A percentile compares a stretch with the other conserved stretches of the same genome.
These are phyloP conservation scores for Myrmophylax atrothorax DNA, from an alignment of 2,113 vertebrate species.

Conservation along the genomic window DNA sequence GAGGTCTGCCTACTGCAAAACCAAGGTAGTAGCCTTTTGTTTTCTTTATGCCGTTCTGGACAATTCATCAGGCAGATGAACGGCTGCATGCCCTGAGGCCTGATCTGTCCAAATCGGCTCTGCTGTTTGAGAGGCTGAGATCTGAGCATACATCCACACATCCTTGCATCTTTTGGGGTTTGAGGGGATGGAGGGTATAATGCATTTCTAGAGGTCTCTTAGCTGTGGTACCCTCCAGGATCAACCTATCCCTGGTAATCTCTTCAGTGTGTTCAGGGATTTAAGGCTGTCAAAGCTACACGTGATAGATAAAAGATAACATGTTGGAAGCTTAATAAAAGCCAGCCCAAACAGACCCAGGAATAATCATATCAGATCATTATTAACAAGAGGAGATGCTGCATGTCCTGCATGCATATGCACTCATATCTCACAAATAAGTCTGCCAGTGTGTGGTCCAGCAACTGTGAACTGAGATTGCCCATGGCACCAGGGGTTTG, in stretches of 20 bases:
- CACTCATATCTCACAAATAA: neutral
- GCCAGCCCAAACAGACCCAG: neutral
- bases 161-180: rapidly evolving
- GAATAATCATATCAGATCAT: neutral
- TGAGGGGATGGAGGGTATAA: neutral
- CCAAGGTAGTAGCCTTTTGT: neutral
- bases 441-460: rapidly evolving
- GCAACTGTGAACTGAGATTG: neutral
- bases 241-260: neutral
- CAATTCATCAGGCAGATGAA: neutral
- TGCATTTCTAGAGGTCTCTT: neutral
- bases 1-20: neutral
- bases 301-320: neutral
- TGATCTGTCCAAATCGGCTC: neutral
- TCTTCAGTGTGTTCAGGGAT: neutral
- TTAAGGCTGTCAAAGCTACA: neutral
- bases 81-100: rapidly evolving
- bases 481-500: neutral
- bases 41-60: neutral
- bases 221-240: neutral
- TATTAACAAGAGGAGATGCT: neutral
- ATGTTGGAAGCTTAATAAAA: neutral
- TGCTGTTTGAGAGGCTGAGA: neutral
- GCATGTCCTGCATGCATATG: neutral
- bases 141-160: neutral